Evolutionary conservation across 2,888 invertebrate genomes (phyloP).

Genomic region (Drosophila setosimentum): DNA sequence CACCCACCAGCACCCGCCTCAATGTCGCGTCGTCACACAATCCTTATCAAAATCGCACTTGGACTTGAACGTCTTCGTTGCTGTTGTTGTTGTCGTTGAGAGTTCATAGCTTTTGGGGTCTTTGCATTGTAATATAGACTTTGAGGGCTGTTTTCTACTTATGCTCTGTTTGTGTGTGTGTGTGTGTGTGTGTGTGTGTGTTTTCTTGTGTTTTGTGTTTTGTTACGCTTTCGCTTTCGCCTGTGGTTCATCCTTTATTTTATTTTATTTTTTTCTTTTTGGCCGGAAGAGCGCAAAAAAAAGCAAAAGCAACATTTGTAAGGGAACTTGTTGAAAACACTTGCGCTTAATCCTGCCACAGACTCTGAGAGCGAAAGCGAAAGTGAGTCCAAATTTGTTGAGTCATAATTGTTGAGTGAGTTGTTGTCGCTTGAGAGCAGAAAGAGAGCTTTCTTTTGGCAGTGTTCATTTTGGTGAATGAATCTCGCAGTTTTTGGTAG

Average conservation of each 20-base stretch:
- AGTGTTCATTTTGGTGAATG: slow-evolving; percentile 64
- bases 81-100: slow-evolving; percentile 36
- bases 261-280: background rate
- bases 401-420: slow-evolving; percentile 27
- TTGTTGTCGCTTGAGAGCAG: background rate
- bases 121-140: slow-evolving; percentile 61
- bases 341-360: slow-evolving; percentile 56
- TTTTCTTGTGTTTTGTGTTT: slow-evolving; percentile 23
- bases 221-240: slow-evolving; percentile 52
- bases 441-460: slow-evolving; percentile 46
- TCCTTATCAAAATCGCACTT: slow-evolving; percentile 62
- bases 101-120: slow-evolving; percentile 69
- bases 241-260: slow-evolving; percentile 53
- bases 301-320: slow-evolving; percentile 20
- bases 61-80: slow-evolving; percentile 46
- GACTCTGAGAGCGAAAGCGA: slow-evolving; percentile 29
- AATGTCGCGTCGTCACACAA: slow-evolving; percentile 47
- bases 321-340: slow-evolving; percentile 78
- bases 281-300: slow-evolving; percentile 43
- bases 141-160: slow-evolving; percentile 55
- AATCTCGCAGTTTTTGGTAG: slow-evolving; percentile 46
- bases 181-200: background rate
- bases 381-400: slow-evolving; percentile 50
- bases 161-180: slow-evolving; percentile 2
- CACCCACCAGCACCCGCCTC: slow-evolving; percentile 5